phyloP scores from a whole-genome alignment of 2,888 invertebrate species.

The Drosophila pseudotakahashii region DNA sequence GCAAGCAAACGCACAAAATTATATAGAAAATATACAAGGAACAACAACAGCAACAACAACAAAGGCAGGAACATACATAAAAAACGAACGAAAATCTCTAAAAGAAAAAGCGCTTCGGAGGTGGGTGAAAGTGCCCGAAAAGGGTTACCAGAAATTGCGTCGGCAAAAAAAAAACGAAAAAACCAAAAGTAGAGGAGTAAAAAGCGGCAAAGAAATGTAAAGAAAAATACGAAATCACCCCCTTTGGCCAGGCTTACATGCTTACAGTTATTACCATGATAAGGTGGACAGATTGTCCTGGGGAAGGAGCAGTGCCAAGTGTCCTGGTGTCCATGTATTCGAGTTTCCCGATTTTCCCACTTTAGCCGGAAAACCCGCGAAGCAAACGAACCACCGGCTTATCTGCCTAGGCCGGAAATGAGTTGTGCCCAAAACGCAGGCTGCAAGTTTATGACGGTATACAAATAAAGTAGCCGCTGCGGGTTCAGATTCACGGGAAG shows the following conservation, averaged over 20 bases:
- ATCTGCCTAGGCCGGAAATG: constrained; percentile 71
- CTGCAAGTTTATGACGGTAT: constrained; percentile 63
- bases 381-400: constrained; percentile 50
- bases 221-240: constrained; percentile 79
- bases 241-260: constrained; percentile 79
- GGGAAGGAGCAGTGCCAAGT: constrained; percentile 4
- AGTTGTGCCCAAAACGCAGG: constrained; percentile 63
- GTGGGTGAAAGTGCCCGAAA: constrained; percentile 44
- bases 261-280: constrained; percentile 79
- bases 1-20: constrained; percentile 71
- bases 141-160: constrained; percentile 55
- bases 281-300: constrained; percentile 64
- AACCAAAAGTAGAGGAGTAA: constrained; percentile 21
- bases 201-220: constrained; percentile 77
- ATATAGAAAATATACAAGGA: constrained; percentile 68
- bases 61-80: constrained; percentile 9
- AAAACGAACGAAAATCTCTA: constrained; percentile 64
- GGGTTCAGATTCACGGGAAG: not conserved
- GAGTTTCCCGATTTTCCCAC: not conserved
- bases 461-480: not conserved
- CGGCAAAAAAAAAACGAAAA: constrained; percentile 24
- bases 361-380: constrained; percentile 1
- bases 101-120: constrained; percentile 29
- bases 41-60: constrained; percentile 8
- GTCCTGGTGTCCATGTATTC: constrained; percentile 2